A percentile compares a stretch with the other conserved stretches of the same genome.
Conservation (phyloP, 2,113 vertebrate genomes). For the Cebidichthys violaceus region DNA sequence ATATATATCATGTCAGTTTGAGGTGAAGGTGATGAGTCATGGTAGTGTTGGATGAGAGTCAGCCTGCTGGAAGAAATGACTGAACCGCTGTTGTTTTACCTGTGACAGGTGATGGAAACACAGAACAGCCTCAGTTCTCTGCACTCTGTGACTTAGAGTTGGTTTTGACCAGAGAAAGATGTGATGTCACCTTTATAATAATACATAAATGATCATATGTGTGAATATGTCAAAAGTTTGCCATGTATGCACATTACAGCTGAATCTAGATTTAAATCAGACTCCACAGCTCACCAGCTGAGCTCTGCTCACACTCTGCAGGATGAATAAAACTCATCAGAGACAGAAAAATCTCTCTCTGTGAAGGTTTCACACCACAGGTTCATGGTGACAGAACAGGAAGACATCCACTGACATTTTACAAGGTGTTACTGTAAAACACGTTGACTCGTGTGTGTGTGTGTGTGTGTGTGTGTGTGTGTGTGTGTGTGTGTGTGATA, state of each 20-base stretch:
- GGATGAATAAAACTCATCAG: background rate
- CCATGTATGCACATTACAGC: background rate
- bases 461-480: too few species aligned
- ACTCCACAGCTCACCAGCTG: background rate
- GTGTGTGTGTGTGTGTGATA: too few species aligned
- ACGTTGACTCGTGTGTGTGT: background rate
- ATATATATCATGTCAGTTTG: background rate
- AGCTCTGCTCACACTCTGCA: conserved; percentile 8
- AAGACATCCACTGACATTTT: background rate
- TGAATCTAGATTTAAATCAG: background rate
- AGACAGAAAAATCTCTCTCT: background rate
- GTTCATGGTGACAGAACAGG: background rate
- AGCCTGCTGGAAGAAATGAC: too few species aligned
- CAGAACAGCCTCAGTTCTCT: too few species aligned
- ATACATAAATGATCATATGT: too few species aligned
- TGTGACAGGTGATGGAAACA: too few species aligned
- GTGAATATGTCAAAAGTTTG: background rate
- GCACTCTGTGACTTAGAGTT: background rate
- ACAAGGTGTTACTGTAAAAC: background rate
- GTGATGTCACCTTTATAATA: background rate
- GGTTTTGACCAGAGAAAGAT: background rate
- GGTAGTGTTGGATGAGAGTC: too few species aligned
- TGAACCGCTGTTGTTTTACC: background rate
- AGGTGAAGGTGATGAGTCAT: background rate
- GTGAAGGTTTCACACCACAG: conserved; percentile 4